phyloP scores from a whole-genome alignment of 1,140 invertebrate genomes.

The Teleogryllus occipitalis region DNA sequence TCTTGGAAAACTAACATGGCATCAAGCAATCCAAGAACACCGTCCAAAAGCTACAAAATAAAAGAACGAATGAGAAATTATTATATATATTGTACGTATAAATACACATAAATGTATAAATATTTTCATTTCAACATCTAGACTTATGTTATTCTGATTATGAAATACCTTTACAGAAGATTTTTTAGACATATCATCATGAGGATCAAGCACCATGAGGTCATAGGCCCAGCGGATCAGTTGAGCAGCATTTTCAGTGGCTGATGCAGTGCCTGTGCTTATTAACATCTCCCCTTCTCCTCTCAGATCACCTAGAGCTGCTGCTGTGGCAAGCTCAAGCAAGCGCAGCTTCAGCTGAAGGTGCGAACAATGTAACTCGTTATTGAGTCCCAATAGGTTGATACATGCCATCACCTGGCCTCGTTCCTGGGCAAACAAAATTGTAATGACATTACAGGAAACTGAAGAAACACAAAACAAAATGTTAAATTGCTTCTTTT shows the following conservation, averaged over 20 bases:
- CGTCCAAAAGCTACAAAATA: slow-evolving; percentile 42
- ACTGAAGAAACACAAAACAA: neutral
- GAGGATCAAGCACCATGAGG: slow-evolving; percentile 46
- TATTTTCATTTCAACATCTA: too few relatives aligned
- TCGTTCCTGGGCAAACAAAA: slow-evolving; percentile 37
- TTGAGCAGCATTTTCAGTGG: slow-evolving; percentile 47
- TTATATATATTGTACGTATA: too few relatives aligned
- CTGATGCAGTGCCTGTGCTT: slow-evolving; percentile 35
- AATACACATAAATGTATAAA: too few relatives aligned
- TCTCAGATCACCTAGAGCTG: slow-evolving; percentile 46
- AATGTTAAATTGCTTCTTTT: slow-evolving; percentile 12
- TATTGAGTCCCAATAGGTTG: slow-evolving; percentile 49
- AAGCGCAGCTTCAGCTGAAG: slow-evolving; percentile 48
- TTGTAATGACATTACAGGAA: neutral
- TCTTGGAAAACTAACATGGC: slow-evolving; percentile 46
- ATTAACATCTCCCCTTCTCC: slow-evolving; percentile 36
- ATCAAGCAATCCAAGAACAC: slow-evolving; percentile 46
- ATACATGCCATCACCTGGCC: slow-evolving; percentile 53
- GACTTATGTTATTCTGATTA: too few relatives aligned
- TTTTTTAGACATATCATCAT: slow-evolving; percentile 42
- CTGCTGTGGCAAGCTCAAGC: slow-evolving; percentile 51
- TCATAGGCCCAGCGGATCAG: slow-evolving; percentile 50
- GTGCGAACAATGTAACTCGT: slow-evolving; percentile 48
- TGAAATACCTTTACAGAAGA: slow-evolving; percentile 35
- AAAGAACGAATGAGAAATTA: neutral